phyloP scores from a whole-genome alignment of 2,113 vertebrate species.

The Callopanchax toddi region DNA sequence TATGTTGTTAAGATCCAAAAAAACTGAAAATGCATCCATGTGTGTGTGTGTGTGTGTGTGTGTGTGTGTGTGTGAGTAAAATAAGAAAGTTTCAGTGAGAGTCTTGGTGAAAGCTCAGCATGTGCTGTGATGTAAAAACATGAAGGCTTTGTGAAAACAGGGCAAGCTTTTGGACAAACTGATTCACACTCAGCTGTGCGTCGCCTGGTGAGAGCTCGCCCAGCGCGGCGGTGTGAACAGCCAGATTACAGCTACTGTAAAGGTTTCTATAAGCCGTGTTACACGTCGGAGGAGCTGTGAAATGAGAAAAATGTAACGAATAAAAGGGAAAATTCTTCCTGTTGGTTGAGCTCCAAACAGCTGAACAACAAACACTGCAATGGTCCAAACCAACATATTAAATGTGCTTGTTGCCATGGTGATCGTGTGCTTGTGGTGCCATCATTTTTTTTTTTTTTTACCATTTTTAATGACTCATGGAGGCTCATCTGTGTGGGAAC shows the following conservation, averaged over 20 bases:
- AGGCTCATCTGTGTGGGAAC: no score
- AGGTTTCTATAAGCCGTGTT: slow-evolving; percentile 14
- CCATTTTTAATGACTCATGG: slow-evolving; percentile 25
- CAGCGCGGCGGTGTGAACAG: slow-evolving; percentile 38
- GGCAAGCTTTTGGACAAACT: slow-evolving; percentile 22
- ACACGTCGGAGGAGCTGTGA: slow-evolving; percentile 11
- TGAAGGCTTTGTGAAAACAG: slow-evolving; percentile 24
- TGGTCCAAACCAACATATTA: slow-evolving; percentile 30
- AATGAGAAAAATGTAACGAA: slow-evolving; percentile 15
- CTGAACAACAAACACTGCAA: slow-evolving; percentile 35
- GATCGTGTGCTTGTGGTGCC: slow-evolving; percentile 55
- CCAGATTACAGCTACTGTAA: slow-evolving; percentile 40
- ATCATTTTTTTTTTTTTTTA: slow-evolving; percentile 42
- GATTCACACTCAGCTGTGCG: slow-evolving; percentile 37
- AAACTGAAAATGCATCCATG: no score
- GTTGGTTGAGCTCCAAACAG: slow-evolving; percentile 41
- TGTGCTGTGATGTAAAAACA: slow-evolving; percentile 32
- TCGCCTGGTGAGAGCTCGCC: slow-evolving; percentile 30
- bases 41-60: no score
- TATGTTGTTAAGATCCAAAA: no score
- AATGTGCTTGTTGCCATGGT: slow-evolving; percentile 71
- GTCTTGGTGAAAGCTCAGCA: slow-evolving; percentile 24
- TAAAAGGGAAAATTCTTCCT: slow-evolving; percentile 37
- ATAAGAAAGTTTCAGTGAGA: neutral
- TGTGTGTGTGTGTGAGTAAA: no score